Evolutionary conservation across 1,140 invertebrate species (phyloP), one percentile per base, ranked within the genome.

Genomic region (Brachionus paranguensis): DNA sequence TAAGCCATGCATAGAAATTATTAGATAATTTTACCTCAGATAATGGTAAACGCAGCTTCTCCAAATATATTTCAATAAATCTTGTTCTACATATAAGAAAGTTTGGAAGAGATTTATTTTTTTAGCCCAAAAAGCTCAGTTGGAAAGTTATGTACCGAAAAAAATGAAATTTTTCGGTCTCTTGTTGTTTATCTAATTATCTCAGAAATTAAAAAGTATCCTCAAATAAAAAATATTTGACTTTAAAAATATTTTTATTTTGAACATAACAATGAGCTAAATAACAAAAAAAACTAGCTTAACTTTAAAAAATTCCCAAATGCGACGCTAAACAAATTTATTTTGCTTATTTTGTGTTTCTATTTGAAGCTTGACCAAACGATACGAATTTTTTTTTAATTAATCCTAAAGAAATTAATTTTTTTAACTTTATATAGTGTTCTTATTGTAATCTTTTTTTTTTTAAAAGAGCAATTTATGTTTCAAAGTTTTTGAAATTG

Each of bases 311-410:
- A 55, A 17, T 55, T 55, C 53, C 7, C 53, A 55, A 55, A 55
- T 24, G n/a, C 53, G 53, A 55, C 17, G 14, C 53, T 55, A 37
- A 68, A 68, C 64, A 68, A 29, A 68, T 33, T 68, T 33, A 29
- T 33, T 68, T 68, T 29, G 64, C 24, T 12, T 33, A 33, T 68
- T 37, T 68, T 68, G 20, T 20, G 24, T 37, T 68, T 68, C n/a
- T 68, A 12, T 37, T 68, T 68, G 29, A 68, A 68, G 20, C 64
- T 68, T 68, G 64, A 68, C 64, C 64, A 68, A 68, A 68, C 50
- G 50, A 55, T 55, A 68, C 20, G 29, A 68, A n/a, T 33, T 29
- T 29, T 37, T 68, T 68, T 33, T 29, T 68, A 33, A 68, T 68
- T 68, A 68, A 68, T 68, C 33, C 65, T 33, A 24, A 24, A 33